A percentile compares a stretch with the other conserved stretches of the same genome.
phyloP scores from a whole-genome alignment of 1,140 invertebrate genomes.

The Octopus bimaculoides region DNA sequence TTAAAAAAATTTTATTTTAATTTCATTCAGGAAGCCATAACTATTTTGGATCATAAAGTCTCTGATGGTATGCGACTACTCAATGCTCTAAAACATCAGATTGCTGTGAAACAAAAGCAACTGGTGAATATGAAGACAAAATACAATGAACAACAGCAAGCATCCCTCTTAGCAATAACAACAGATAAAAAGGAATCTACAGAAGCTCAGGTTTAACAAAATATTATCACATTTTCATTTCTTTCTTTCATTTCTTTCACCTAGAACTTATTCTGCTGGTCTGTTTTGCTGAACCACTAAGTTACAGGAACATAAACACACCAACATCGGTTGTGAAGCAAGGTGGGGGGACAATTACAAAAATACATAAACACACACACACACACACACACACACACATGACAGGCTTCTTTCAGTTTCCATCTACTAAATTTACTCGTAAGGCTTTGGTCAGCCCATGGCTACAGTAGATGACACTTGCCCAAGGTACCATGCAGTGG shows the following conservation, averaged over 20 bases:
- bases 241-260: no score
- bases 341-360: neutral
- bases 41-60: conserved; percentile 56
- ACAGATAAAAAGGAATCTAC: conserved; percentile 55
- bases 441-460: no score
- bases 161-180: conserved; percentile 48
- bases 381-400: neutral
- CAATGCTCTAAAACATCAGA: conserved; percentile 50
- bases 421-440: no score
- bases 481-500: no score
- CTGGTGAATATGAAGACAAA: conserved; percentile 51
- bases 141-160: conserved; percentile 55
- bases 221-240: neutral
- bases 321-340: neutral
- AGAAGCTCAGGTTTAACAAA: conserved; percentile 47
- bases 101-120: conserved; percentile 51
- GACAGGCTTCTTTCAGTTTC: no score
- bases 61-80: conserved; percentile 53
- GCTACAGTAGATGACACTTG: no score
- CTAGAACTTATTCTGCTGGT: neutral
- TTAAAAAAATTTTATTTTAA: neutral
- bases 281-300: neutral
- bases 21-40: conserved; percentile 51
- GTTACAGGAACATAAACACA: neutral
- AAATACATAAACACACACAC: neutral